A percentile compares a stretch with the other conserved stretches of the same genome.
phyloP scores from a whole-genome alignment of 2,888 invertebrate species.

The Epirrita christyi region DNA sequence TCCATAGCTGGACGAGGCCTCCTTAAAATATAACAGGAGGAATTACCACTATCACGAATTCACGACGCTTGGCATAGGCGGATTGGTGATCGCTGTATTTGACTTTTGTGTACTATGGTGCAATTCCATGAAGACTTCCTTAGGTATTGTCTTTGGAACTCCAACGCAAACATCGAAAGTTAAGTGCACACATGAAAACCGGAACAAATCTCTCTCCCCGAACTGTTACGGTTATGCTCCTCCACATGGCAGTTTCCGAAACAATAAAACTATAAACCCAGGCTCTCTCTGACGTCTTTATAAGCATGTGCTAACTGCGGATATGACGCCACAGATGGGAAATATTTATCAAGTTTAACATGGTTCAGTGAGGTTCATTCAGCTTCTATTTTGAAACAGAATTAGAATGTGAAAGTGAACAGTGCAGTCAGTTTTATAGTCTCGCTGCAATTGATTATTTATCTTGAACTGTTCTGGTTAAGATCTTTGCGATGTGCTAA shows the following conservation, averaged over 20 bases:
- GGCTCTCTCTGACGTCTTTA: conserved; percentile 50
- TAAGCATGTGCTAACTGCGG: conserved; percentile 51
- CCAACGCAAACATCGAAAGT: background rate
- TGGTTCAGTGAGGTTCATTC: conserved; percentile 15
- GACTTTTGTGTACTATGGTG: no score
- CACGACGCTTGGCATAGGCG: no score
- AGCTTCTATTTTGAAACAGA: conserved; percentile 33
- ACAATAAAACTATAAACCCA: conserved; percentile 53
- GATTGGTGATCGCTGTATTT: no score
- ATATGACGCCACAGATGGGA: conserved; percentile 46
- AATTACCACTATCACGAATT: no score
- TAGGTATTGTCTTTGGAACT: no score
- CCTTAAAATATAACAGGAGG: no score
- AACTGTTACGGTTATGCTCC: conserved; percentile 30
- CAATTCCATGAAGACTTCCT: no score
- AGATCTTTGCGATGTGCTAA: conserved; percentile 22
- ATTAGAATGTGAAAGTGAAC: conserved; percentile 31
- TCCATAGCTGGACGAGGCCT: no score
- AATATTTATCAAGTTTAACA: conserved; percentile 35
- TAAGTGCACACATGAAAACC: conserved; percentile 34
- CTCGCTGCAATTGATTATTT: conserved; percentile 23
- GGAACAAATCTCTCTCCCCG: conserved; percentile 51
- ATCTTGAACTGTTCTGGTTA: conserved; percentile 23
- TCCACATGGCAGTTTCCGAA: conserved; percentile 25
- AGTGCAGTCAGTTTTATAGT: conserved; percentile 14